Evolutionary conservation across 2,888 invertebrate species (phyloP), one percentile per base, ranked within the genome.

Genomic region (Cataglyphis livida): DNA sequence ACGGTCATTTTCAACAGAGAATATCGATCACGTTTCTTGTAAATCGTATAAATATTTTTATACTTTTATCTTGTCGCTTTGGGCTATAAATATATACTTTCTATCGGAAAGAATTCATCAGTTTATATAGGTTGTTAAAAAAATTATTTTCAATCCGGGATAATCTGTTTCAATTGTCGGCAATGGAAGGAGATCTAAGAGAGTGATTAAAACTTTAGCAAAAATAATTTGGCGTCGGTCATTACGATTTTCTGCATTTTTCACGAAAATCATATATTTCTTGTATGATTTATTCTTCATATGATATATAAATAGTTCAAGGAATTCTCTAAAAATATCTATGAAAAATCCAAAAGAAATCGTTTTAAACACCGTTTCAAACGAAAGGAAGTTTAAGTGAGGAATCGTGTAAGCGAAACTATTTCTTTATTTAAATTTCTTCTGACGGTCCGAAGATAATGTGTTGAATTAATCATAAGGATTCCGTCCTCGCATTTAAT

Each of bases 341-440:
- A 44, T 18, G 44, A 44, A 21, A n/a, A 68, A 35, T 54, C 48
- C 12, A 5, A 25, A 35, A 44, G 59, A 61, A 79, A 32, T 59
- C 79, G 65, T 76, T 86, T 86, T 68, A 81, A 88, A 79, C 64
- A 32, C 61, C 59, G 71, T 81, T n/a, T n/a, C 65, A 74, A 74
- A 64, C 54, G 62, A 44, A 54, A 79, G 48, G n/a, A 75, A 62
- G 21, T 75, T 61, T 65, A 83, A 88, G 90, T 89, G 84, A 83
- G 84, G 83, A 89, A 89, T 21, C 87, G 90, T 89, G 88, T 87
- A 86, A 84, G 87, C 84, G 90, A 87, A 82, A 83, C 88, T 89
- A 87, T 89, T 89, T 89, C 89, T 86, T 89, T 89, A 89, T 89
- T 89, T 89, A 89, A 89, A 89, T 89, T 88, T 89, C 89, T 87